Evolutionary conservation across 2,888 invertebrate genomes (phyloP).

Genomic region (Trachelus troglodyta): DNA sequence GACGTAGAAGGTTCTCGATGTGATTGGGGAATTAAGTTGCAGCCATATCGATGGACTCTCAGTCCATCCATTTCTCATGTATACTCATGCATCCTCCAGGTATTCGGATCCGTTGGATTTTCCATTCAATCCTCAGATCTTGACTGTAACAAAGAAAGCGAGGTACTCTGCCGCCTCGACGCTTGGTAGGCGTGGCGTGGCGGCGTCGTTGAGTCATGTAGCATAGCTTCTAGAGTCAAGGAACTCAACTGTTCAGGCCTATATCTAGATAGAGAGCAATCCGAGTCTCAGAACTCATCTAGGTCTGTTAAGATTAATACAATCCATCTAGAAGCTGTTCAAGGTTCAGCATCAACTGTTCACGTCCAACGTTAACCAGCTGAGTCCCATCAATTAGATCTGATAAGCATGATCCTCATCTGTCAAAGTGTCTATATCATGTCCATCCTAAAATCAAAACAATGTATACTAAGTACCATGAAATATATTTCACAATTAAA

Average conservation of each 20-base stretch:
- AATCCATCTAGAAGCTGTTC: neutral
- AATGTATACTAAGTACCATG: neutral
- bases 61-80: neutral
- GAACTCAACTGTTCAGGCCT: neutral
- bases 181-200: constrained; percentile 7
- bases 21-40: neutral
- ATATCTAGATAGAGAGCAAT: neutral
- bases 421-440: neutral
- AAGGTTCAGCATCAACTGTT: neutral
- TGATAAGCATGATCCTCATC: neutral
- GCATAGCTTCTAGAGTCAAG: constrained; percentile 1
- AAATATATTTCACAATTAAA: neutral
- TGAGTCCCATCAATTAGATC: neutral
- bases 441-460: neutral
- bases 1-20: neutral
- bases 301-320: neutral
- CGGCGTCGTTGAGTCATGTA: constrained; percentile 8
- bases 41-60: neutral
- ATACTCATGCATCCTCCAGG: neutral
- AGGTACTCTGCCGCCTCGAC: neutral
- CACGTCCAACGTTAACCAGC: neutral
- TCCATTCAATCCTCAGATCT: neutral
- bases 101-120: neutral
- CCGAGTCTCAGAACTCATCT: neutral
- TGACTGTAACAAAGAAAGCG: constrained; percentile 1